Evolutionary conservation across 1,140 invertebrate species (phyloP).

Genomic region (Brachionus asplanchnoidis): DNA sequence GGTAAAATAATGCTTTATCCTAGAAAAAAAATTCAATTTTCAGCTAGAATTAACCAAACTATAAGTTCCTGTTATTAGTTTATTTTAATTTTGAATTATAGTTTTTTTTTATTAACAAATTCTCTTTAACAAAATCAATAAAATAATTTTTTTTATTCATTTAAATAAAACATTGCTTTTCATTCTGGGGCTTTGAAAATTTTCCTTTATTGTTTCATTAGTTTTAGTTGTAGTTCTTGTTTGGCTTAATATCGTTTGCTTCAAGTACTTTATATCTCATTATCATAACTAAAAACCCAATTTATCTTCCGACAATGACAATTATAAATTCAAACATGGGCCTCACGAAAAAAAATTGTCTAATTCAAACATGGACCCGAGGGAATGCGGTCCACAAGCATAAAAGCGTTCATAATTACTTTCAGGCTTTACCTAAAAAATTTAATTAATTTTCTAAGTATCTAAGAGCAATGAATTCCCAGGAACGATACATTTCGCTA

Average conservation of each 20-base stretch:
- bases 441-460: background rate
- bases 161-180: conserved; percentile 8
- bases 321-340: background rate
- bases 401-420: background rate
- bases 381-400: background rate
- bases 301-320: background rate
- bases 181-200: background rate
- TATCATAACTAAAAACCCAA: background rate
- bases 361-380: background rate
- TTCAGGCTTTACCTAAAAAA: background rate
- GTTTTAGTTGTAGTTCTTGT: conserved; percentile 6
- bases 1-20: background rate
- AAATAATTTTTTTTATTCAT: conserved; percentile 5
- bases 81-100: background rate
- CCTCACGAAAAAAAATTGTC: background rate
- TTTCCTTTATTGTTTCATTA: conserved; percentile 27
- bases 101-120: background rate
- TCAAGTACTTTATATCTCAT: conserved; percentile 2
- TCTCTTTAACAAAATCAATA: conserved; percentile 6
- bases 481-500: background rate
- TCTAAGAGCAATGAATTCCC: background rate
- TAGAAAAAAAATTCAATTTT: background rate
- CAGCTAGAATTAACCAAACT: background rate
- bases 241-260: background rate
- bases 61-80: background rate